Conservation (phyloP, 1,140 invertebrate species). For the Vollenhovia emeryi region DNA sequence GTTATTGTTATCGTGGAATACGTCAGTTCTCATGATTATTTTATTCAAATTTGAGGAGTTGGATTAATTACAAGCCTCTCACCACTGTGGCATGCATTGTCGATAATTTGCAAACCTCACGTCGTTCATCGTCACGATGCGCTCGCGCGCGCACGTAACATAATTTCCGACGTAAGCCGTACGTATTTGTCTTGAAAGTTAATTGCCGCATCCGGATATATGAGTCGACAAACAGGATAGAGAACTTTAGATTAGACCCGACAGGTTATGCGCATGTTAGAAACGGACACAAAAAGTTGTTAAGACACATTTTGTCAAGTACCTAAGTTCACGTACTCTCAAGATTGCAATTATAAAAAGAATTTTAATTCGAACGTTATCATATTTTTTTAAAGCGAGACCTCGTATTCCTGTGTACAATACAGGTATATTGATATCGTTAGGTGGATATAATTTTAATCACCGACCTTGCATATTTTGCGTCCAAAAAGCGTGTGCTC, state of each 20-base stretch:
- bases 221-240: constrained; percentile 12
- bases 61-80: constrained; percentile 16
- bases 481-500: not conserved
- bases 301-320: not conserved
- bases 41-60: not conserved
- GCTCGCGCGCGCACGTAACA: not conserved
- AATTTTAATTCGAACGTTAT: not conserved
- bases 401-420: too few relatives aligned
- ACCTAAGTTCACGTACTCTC: constrained; percentile 13
- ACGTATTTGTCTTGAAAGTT: not conserved
- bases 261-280: constrained; percentile 48
- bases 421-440: not conserved
- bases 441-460: not conserved
- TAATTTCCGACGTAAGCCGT: not conserved
- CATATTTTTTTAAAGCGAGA: not conserved
- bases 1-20: not conserved
- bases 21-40: not conserved
- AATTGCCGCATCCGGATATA: not conserved
- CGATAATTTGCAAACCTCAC: constrained; percentile 71
- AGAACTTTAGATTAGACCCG: constrained; percentile 2
- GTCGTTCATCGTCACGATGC: constrained; percentile 70
- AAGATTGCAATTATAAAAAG: not conserved
- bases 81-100: constrained; percentile 72
- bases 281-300: not conserved
- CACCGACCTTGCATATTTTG: not conserved